Base-by-base conservation (phyloP, 2,888 invertebrate species). In the Xylota segnis region DNA sequence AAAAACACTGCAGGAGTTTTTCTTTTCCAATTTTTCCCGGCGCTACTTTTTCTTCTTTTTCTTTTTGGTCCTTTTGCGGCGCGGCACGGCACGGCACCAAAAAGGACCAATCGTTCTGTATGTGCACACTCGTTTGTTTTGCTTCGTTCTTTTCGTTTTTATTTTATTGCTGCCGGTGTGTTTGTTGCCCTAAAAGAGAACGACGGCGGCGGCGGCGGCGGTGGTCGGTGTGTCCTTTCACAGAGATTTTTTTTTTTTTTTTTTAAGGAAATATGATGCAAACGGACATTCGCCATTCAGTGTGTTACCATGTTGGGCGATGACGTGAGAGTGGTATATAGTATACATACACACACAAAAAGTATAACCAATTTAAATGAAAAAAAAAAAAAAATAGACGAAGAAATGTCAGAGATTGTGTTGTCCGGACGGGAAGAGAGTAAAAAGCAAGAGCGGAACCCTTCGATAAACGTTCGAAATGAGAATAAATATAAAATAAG, bases 401-500 rank as follows among this genome's bases (percentile, higher is more conserved):
- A 18, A 75, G 12, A 27, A 63, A 63, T 56, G 47, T 72, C 43
- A 61, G 50, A 71, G 45, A 77, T 71, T 77, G 65, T 77, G 65
- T 32, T 52, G 72, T 61, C 40, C 59, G 52, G 58, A 9, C n/a
- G 50, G 29, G 54, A 18, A n/a, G 47, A 23, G 23, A 23, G 23
- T 23, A 23, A 34, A n/a, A 9, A 9, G n/a, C 32, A 52, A 23
- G 16, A 3, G 6, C 12, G 54, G 54, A 47, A 79, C 74, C 54
- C 72, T 74, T 75, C 83, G 79, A 75, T 84, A 79, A 84, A 75
- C 79, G 70, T 40, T 79, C 78, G 50, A 79, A 79, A 79, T 78
- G 56, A 75, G 74, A 74, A 83, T 83, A 83, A 75, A 83, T 84
- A 84, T 79, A 79, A 84, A 84, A 79, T 79, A 81, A 81, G 74